phyloP scores from a whole-genome alignment of 2,113 vertebrate species.

The Vidua macroura region DNA sequence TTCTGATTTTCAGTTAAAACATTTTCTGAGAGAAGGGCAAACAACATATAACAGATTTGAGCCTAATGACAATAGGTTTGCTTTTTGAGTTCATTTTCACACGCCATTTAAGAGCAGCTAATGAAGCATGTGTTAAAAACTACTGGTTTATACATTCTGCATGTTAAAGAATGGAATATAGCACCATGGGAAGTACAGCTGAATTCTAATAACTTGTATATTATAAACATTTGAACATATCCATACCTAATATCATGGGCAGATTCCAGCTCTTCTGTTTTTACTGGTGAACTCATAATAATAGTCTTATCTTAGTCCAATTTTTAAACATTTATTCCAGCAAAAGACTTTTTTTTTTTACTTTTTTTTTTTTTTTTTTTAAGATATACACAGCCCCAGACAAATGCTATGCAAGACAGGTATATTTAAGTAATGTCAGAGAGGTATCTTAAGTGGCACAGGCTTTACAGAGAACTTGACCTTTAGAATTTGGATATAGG shows the following conservation, averaged over 20 bases:
- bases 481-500: background rate
- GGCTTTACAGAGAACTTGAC: background rate
- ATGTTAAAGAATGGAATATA: background rate
- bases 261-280: background rate
- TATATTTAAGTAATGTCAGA: background rate
- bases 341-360: background rate
- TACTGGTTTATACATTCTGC: background rate
- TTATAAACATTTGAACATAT: background rate
- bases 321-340: background rate
- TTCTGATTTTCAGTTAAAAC: background rate
- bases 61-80: background rate
- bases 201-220: background rate
- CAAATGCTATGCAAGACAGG: background rate
- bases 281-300: background rate
- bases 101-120: background rate
- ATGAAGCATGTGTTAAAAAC: background rate
- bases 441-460: background rate
- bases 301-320: background rate
- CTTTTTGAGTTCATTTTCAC: background rate
- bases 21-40: background rate
- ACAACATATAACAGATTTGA: background rate
- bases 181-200: background rate
- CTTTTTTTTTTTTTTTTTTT: background rate
- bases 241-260: background rate
- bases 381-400: background rate